Percentiles rank a stretch among this genome's conserved stretches.
Conservation (phyloP, 2,888 invertebrate genomes). For the Apoda limacodes region DNA sequence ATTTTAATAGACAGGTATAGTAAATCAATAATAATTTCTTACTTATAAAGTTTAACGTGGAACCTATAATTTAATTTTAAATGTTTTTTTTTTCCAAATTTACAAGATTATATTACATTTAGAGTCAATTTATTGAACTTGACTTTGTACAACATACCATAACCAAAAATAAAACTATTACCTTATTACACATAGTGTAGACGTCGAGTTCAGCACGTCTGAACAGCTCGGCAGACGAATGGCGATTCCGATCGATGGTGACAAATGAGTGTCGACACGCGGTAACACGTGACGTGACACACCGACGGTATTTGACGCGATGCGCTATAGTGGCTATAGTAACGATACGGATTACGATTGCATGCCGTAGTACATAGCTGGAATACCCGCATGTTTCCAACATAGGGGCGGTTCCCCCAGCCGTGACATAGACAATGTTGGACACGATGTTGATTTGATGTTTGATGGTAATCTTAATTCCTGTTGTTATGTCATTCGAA, state of each 20-base stretch:
- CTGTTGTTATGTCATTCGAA: no score
- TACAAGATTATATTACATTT: no score
- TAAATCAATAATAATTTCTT: no score
- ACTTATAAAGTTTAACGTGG: no score
- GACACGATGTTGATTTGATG: no score
- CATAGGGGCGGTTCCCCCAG: no score
- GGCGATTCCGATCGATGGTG: conserved; percentile 48
- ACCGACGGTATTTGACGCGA: conserved; percentile 35
- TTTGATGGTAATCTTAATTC: no score
- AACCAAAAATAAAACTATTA: conserved; percentile 28
- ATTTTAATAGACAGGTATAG: no score
- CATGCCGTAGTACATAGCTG: conserved; percentile 51
- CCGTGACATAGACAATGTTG: no score
- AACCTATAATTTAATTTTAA: no score
- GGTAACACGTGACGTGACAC: conserved; percentile 27
- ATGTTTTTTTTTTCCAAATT: no score
- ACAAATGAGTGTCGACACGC: conserved; percentile 57
- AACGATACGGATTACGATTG: conserved; percentile 35
- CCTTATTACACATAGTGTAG: conserved; percentile 21
- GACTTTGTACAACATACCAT: neutral
- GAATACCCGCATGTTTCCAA: conserved; percentile 53
- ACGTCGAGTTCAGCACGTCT: conserved; percentile 23
- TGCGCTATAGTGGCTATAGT: conserved; percentile 15
- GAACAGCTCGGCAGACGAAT: conserved; percentile 29
- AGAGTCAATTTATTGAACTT: neutral